Evolutionary conservation across 2,888 invertebrate species (phyloP), one percentile per base, ranked within the genome.

Genomic region (Yponomeuta cagnagella): DNA sequence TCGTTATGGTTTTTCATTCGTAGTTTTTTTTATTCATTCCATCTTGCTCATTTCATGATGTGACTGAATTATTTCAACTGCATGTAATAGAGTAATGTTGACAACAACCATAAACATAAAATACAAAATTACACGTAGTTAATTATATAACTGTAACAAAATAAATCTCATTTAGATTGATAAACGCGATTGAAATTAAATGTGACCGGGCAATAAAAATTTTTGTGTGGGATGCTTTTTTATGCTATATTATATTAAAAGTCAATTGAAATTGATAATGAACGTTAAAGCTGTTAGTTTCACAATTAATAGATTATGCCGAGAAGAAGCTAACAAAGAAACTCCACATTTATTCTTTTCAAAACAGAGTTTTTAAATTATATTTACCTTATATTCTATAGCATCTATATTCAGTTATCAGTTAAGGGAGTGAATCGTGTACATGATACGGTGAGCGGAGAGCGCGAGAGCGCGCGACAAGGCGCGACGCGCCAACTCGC

Each of bases 401-500:
- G 12, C 23, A 43, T 43, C 5, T 5, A 8, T 43, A 43, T 43
- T 43, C 43, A 23, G 23, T 23, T 23, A 0, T 43, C 43, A 8
- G 43, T 8, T 43, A 8, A 8, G 43, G 3, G 43, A 43, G 43
- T 8, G 43, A 43, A 8, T 43, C 43, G 8, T 43, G 43, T 43
- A 43, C 8, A 43, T 43, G 43, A 43, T 43, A 43, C 33, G 33
- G 33, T 33, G 33, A 33, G 33, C 33, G 33, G 0, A 43, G 6
- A 6, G 43, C 43, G 43, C 9, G 69, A 52, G 3, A 33, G 5
- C 2, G 66, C 71, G 65, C 72, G 33, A 33, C 43, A 43, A 43
- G 43, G 43, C 43, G 43, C 9, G 69, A 52, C 2, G 66, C 71
- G 65, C 72, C 69, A 67, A 70, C 66, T 70, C 73, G 74, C 75